A percentile compares a stretch with the other conserved stretches of the same genome.
Evolutionary conservation across 2,888 invertebrate genomes (phyloP).

Genomic region (Drosophila testacea): DNA sequence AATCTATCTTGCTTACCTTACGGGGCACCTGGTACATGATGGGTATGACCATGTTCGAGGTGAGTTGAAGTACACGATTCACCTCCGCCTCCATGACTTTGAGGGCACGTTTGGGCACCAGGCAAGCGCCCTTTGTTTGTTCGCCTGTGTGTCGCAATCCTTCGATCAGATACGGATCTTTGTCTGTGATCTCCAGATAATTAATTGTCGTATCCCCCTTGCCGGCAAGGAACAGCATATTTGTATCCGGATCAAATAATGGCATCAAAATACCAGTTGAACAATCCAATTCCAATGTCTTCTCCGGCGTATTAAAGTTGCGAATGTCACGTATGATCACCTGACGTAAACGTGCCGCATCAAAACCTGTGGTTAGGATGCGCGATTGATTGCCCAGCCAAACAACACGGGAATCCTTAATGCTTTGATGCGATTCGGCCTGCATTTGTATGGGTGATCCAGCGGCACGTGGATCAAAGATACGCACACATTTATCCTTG

Average conservation of each 20-base stretch:
- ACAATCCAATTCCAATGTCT: constrained; percentile 92
- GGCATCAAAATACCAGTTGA: constrained; percentile 97
- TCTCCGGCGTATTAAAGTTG: constrained; percentile 91
- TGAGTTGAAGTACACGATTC: constrained; percentile 94
- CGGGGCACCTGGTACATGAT: constrained; percentile 97
- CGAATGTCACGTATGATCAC: constrained; percentile 95
- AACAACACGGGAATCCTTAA: constrained; percentile 95
- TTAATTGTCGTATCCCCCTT: constrained; percentile 97
- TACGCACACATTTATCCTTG: constrained; percentile 95
- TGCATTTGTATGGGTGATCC: constrained; percentile 87
- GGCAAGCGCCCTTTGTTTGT: constrained; percentile 96
- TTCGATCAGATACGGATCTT: constrained; percentile 95
- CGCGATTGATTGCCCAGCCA: constrained; percentile 95
- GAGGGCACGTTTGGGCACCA: constrained; percentile 96
- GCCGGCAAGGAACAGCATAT: constrained; percentile 97
- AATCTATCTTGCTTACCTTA: constrained; percentile 87
- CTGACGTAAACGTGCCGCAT: constrained; percentile 93
- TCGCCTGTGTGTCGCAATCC: constrained; percentile 95
- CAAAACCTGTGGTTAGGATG: constrained; percentile 96
- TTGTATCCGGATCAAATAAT: constrained; percentile 96
- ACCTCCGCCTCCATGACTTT: constrained; percentile 99
- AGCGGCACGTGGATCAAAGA: constrained; percentile 92
- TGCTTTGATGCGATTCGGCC: constrained; percentile 93
- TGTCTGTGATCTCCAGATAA: constrained; percentile 95
- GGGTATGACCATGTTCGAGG: constrained; percentile 94